Percentiles rank a stretch among this genome's conserved stretches.
These are phyloP conservation scores for Mungos mungo DNA, from an alignment of 2,113 vertebrate genomes.

Conservation along the genomic window DNA sequence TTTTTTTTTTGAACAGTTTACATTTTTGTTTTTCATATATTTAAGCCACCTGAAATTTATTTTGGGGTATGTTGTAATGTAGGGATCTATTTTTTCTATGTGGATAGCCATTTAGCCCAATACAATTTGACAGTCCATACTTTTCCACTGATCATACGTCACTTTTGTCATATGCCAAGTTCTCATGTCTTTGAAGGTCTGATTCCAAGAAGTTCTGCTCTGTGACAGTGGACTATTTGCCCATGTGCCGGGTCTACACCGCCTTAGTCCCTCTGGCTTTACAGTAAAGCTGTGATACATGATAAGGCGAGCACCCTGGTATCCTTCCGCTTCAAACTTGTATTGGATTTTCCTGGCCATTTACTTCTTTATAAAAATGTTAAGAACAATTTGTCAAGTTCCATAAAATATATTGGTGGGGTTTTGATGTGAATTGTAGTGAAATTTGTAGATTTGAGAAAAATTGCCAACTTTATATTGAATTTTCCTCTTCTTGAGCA, in stretches of 20 bases:
- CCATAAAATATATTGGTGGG: background rate
- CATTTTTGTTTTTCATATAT: background rate
- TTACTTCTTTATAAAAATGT: background rate
- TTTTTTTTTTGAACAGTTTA: background rate
- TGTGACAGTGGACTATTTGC: background rate
- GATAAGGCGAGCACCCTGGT: background rate
- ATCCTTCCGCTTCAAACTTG: background rate
- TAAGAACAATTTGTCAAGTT: background rate
- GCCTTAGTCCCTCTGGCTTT: background rate
- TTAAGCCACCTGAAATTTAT: background rate
- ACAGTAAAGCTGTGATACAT: background rate
- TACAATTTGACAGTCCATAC: background rate
- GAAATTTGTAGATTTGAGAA: background rate
- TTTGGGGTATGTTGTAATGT: background rate
- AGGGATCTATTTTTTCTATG: background rate
- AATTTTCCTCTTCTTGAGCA: background rate
- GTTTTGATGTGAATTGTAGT: background rate
- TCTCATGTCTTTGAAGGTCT: background rate
- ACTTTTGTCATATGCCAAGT: background rate
- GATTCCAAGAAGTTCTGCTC: background rate
- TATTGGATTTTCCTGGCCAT: background rate
- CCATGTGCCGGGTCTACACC: background rate
- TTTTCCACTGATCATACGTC: background rate
- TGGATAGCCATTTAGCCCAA: background rate
- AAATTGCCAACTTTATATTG: background rate